Conservation (phyloP, 2,797 vertebrate species). For the Macrochelys suwanniensis region DNA sequence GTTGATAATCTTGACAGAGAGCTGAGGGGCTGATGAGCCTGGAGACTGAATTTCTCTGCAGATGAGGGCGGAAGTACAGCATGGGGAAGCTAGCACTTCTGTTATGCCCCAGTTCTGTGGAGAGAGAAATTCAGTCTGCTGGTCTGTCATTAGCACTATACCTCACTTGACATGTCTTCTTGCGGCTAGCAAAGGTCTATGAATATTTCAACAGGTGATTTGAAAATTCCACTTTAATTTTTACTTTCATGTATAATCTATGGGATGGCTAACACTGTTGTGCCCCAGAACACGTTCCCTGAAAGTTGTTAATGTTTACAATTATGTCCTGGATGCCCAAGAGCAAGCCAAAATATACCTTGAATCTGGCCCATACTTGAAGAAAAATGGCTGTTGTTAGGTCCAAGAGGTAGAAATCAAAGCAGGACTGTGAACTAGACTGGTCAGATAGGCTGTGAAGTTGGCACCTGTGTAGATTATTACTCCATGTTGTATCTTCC, state of each 20-base stretch:
- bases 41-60: neutral
- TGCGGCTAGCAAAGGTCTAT: neutral
- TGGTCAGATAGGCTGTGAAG: neutral
- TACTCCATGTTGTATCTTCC: neutral
- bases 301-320: neutral
- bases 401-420: neutral
- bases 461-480: fast-evolving
- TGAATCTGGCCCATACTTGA: neutral
- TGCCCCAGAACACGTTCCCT: neutral
- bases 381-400: neutral
- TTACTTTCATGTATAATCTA: too few relatives aligned
- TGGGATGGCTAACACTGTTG: neutral
- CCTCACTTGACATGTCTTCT: neutral
- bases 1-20: neutral
- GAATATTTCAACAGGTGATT: neutral
- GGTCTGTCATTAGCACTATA: neutral
- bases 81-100: neutral
- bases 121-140: neutral
- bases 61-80: neutral
- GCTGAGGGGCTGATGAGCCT: neutral
- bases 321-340: neutral
- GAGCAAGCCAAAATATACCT: neutral
- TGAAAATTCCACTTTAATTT: neutral
- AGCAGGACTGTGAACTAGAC: neutral
- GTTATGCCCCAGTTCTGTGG: neutral